A percentile compares a stretch with the other conserved stretches of the same genome.
Evolutionary conservation across 2,888 invertebrate species (phyloP).

Genomic region (Tridacna crocea): DNA sequence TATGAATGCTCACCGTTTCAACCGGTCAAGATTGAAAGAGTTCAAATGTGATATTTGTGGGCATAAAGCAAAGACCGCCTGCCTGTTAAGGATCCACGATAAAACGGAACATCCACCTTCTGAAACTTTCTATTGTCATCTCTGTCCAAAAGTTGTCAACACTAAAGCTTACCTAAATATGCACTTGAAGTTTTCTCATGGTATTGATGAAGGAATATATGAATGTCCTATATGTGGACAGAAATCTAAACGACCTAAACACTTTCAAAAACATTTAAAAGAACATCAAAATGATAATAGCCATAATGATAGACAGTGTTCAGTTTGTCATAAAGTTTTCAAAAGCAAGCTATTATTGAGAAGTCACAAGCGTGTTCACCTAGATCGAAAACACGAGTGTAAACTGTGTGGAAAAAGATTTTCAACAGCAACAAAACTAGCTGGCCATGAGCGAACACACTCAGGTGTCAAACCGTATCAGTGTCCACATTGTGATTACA

Average conservation of each 20-base stretch:
- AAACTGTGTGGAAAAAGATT: slow-evolving; percentile 45
- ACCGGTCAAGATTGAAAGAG: slow-evolving; percentile 5
- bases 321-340: slow-evolving; percentile 27
- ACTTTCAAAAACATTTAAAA: slow-evolving; percentile 31
- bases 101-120: slow-evolving; percentile 30
- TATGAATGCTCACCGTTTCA: slow-evolving; percentile 35
- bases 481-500: slow-evolving; percentile 36
- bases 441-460: slow-evolving; percentile 33
- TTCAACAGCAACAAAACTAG: slow-evolving; percentile 26
- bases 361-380: slow-evolving; percentile 31
- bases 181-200: slow-evolving; percentile 35
- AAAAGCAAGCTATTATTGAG: slow-evolving; percentile 19
- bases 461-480: slow-evolving; percentile 34
- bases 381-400: slow-evolving; percentile 28
- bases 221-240: slow-evolving; percentile 39
- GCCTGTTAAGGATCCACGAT: slow-evolving; percentile 33
- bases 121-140: slow-evolving; percentile 30
- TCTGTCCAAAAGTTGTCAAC: slow-evolving; percentile 36
- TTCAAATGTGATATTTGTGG: slow-evolving; percentile 41
- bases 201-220: slow-evolving; percentile 37
- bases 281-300: slow-evolving; percentile 17
- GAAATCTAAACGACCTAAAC: slow-evolving; percentile 15
- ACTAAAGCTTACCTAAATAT: slow-evolving; percentile 47
- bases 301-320: slow-evolving; percentile 7
- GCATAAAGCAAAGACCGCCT: slow-evolving; percentile 26